These are phyloP conservation scores for Diglossa cyanea DNA, from an alignment of 2,797 vertebrate genomes.

Conservation along the genomic window DNA sequence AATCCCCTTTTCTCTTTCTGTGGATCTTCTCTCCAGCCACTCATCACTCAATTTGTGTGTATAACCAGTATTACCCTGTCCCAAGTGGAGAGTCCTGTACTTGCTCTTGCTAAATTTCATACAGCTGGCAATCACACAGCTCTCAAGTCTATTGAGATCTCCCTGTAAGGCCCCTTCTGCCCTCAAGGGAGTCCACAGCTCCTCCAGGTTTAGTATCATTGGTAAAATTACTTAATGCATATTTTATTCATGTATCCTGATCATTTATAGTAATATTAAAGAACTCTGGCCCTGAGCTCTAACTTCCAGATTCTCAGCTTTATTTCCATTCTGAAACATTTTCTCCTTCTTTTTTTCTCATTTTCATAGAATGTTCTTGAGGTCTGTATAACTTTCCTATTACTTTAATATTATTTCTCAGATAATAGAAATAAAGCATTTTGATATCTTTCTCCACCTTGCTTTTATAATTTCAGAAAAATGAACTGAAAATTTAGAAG, in stretches of 20 bases:
- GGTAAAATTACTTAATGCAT: neutral
- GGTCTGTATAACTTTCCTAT: neutral
- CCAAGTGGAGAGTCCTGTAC: neutral
- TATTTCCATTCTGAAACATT: neutral
- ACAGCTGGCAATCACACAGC: neutral
- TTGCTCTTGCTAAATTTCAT: neutral
- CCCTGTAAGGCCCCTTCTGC: neutral
- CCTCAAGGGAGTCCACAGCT: neutral
- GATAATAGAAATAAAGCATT: neutral
- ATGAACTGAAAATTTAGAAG: neutral
- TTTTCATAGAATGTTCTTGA: neutral
- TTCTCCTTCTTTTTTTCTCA: neutral
- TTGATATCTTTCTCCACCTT: neutral
- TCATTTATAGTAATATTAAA: neutral
- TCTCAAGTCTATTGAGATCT: neutral
- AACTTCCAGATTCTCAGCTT: neutral
- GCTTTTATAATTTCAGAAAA: neutral
- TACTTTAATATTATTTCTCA: neutral
- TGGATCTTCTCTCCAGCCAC: neutral
- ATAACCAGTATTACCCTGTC: neutral
- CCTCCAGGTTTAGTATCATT: neutral
- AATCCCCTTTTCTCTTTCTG: neutral
- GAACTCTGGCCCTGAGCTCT: neutral
- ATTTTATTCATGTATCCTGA: neutral
- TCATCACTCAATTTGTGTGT: fast-evolving